Evolutionary conservation across 2,888 invertebrate genomes (phyloP), one percentile per base, ranked within the genome.

Genomic region (Rhyacophila evoluta): DNA sequence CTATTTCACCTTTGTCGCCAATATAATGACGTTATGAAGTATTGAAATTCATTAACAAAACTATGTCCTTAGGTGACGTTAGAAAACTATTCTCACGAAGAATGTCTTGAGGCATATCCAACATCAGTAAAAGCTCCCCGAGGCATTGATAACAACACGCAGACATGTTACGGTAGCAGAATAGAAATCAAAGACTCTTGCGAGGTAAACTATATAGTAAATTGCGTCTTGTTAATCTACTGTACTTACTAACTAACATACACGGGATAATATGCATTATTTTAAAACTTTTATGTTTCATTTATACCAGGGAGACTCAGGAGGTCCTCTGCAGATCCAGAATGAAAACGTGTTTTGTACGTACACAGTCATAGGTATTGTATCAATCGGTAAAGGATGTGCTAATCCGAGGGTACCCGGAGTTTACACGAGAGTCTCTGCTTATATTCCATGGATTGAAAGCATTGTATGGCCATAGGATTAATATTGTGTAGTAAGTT

Each of bases 241-340:
- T n/a, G n/a, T n/a, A n/a, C n/a, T n/a, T n/a, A n/a, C n/a, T n/a
- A n/a, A n/a, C n/a, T n/a, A n/a, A n/a, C n/a, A n/a, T n/a, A n/a
- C n/a, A n/a, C n/a, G n/a, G n/a, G n/a, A n/a, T n/a, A n/a, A n/a
- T n/a, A n/a, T n/a, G n/a, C n/a, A n/a, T n/a, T n/a, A n/a, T n/a
- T n/a, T n/a, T n/a, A n/a, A n/a, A n/a, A n/a, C n/a, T n/a, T 33
- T 33, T 33, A 4, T 33, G 2, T 33, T 33, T 33, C 29, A 33
- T 33, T 33, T 33, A 6, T 33, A 4, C 29, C 85, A 92, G 92
- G 93, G 93, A 0, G 93, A 93, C 87, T 93, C 92, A 79, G 94
- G 94, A 10, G 93, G 93, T 0, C 93, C 94, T 0, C 85, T 94
- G 0, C 87, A 87, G 72, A 83, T 90, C 0, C 85, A 85, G 41